A percentile compares a stretch with the other conserved stretches of the same genome.
Conservation (phyloP, 2,888 invertebrate genomes). For the Rhogogaster chlorosoma region DNA sequence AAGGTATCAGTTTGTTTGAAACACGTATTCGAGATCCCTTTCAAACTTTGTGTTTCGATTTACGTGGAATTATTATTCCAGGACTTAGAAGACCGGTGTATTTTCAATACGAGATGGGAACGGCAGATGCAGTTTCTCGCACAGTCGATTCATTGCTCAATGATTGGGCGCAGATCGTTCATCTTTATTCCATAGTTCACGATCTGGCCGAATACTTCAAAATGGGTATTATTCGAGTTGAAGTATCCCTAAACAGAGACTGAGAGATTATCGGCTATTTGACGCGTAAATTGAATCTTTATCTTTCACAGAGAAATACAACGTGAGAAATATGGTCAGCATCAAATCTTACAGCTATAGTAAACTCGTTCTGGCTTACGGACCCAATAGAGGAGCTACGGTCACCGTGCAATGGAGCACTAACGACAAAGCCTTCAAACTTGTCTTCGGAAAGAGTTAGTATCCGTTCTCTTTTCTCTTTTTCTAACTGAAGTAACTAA, state of each 20-base stretch:
- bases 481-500: not conserved
- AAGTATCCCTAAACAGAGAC: not conserved
- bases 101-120: conserved; percentile 94
- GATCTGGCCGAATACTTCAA: conserved; percentile 90
- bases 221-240: conserved; percentile 79
- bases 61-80: conserved; percentile 64
- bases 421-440: conserved; percentile 86
- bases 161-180: conserved; percentile 96
- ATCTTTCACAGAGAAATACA: conserved; percentile 81
- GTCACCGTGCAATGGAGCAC: conserved; percentile 92
- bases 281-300: not conserved
- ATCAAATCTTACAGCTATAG: conserved; percentile 96
- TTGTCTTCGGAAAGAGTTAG: conserved; percentile 81
- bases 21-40: conserved; percentile 18
- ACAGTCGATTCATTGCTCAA: conserved; percentile 92
- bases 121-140: conserved; percentile 87
- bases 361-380: conserved; percentile 93
- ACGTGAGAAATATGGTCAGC: conserved; percentile 85
- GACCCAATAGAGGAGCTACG: conserved; percentile 90
- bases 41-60: not conserved
- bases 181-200: conserved; percentile 91
- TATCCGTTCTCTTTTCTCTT: not conserved
- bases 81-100: conserved; percentile 93
- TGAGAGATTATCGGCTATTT: not conserved
- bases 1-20: conserved; percentile 80